A percentile compares a stretch with the other conserved stretches of the same genome.
These are phyloP conservation scores for Molanna angustata DNA, from an alignment of 2,888 invertebrate species.

Conservation along the genomic window DNA sequence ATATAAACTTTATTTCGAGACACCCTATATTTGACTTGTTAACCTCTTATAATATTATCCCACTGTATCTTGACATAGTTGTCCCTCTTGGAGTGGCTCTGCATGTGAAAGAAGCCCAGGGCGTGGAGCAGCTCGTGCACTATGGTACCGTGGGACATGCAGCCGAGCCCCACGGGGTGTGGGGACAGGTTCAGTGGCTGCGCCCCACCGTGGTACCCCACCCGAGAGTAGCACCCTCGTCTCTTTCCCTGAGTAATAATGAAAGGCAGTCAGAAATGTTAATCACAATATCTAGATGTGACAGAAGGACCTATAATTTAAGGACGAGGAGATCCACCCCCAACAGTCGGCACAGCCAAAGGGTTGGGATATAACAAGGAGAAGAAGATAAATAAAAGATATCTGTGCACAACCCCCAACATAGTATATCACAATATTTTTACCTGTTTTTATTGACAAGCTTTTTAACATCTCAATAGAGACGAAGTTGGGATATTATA, in stretches of 20 bases:
- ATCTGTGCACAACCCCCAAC: no score
- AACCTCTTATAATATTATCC: constrained; percentile 66
- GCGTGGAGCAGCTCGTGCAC: constrained; percentile 79
- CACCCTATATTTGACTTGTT: constrained; percentile 12
- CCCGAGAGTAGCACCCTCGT: constrained; percentile 53
- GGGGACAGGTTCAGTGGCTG: constrained; percentile 54
- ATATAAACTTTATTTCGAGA: no score
- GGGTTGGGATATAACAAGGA: no score
- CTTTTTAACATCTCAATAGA: no score
- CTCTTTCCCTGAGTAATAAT: constrained; percentile 68
- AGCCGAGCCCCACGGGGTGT: constrained; percentile 49
- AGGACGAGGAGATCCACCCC: no score
- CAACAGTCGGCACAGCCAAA: background rate
- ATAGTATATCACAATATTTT: no score
- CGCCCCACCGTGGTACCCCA: constrained; percentile 43
- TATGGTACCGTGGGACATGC: constrained; percentile 62
- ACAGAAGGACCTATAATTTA: no score
- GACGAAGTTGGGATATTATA: no score
- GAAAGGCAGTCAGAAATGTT: no score
- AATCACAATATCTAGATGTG: no score
- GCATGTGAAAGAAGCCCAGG: constrained; percentile 81
- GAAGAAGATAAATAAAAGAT: no score
- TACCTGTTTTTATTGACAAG: no score
- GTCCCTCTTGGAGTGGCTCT: constrained; percentile 75
- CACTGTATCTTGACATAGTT: constrained; percentile 70